Conservation (phyloP, 1,140 invertebrate species). For the Calliphora vicina region DNA sequence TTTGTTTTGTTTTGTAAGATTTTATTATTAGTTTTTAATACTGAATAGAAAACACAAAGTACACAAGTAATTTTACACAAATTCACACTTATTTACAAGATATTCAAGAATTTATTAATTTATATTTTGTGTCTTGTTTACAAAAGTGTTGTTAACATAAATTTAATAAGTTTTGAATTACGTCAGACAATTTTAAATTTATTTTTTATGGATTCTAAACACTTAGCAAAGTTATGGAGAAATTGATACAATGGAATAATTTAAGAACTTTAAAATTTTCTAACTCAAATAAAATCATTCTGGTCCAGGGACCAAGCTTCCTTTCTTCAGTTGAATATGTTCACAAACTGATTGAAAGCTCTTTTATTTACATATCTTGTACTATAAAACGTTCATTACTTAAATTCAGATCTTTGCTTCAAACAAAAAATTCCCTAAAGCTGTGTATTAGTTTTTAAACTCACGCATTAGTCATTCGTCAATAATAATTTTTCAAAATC, state of each 20-base stretch:
- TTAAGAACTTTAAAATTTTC: too few relatives aligned
- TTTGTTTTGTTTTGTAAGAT: not conserved
- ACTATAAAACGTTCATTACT: too few relatives aligned
- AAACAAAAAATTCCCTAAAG: too few relatives aligned
- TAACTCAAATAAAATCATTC: too few relatives aligned
- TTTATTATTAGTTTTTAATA: not conserved
- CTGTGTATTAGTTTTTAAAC: too few relatives aligned
- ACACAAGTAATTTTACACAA: conserved; percentile 14
- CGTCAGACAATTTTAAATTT: not conserved
- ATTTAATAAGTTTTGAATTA: conserved; percentile 14
- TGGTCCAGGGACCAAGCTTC: too few relatives aligned
- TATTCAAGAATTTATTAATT: conserved; percentile 11
- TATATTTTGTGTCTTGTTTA: conserved; percentile 1
- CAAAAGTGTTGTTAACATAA: conserved; percentile 2
- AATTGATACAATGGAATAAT: too few relatives aligned
- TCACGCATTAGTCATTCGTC: not conserved
- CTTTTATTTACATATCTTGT: too few relatives aligned
- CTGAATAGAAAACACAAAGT: not conserved
- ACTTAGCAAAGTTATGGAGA: not conserved
- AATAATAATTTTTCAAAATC: not conserved
- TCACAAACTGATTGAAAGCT: too few relatives aligned
- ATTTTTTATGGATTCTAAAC: not conserved
- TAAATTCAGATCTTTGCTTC: too few relatives aligned
- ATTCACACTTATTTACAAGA: conserved; percentile 13
- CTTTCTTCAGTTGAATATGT: too few relatives aligned